Evolutionary conservation across 2,797 vertebrate genomes (phyloP), one percentile per base, ranked within the genome.

Genomic region (Hippocampus kuda): DNA sequence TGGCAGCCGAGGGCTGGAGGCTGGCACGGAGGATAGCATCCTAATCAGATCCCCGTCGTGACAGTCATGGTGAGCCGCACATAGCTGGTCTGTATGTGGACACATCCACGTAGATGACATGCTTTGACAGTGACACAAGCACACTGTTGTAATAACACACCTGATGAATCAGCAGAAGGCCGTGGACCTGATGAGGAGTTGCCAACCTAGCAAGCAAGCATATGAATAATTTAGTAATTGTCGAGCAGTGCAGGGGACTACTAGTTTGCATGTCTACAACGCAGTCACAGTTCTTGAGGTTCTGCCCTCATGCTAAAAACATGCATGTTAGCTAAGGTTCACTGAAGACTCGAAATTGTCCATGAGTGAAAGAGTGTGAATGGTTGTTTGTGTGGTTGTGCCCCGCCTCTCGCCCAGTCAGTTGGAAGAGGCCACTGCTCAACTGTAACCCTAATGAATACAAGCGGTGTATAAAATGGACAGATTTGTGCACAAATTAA

Each of bases 181-280:
- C 66, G 49, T 34, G 27, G 42, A 65, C 44, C 64, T 34, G 75
- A 56, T 6, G 67, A 59, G 34, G 69, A 66, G 65, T n/a, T 69
- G 64, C 53, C 67, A 70, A 68, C 72, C 88, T 89, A n/a, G 2
- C 70, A 69, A 63, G 76, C 2, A 67, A 67, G 27, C 1, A 3
- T n/a, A 34, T 15, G 13, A 67, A 44, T 66, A 49, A 38, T 67
- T 38, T 1, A 67, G 22, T 24, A 51, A 27, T 41, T 18, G 48
- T 64, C 8, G n/a, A 20, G 16, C 5, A 34, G 34, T 5, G 34
- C 34, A 34, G 34, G 34, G 34, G 34, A 34, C 34, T 34, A 34
- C 34, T 34, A 34, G 34, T 34, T 34, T 34, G 34, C 34, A 34
- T 34, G 34, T 34, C 34, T 34, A 5, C 34, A 34, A 34, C 5